These are phyloP conservation scores for Apus apus DNA, from an alignment of 2,113 vertebrate species.

Conservation along the genomic window DNA sequence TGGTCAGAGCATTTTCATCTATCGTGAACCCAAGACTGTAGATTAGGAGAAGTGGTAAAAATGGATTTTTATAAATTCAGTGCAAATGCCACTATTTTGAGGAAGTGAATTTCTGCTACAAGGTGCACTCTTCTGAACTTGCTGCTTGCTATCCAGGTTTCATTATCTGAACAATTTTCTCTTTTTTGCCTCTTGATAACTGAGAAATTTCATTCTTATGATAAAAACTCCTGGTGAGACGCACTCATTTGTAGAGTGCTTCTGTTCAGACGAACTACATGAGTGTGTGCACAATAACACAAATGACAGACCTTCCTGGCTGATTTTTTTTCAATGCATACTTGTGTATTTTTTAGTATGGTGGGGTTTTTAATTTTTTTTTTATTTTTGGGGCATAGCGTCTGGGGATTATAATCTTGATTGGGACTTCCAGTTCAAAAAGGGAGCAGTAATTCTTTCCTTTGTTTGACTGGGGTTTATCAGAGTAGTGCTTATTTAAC, in stretches of 20 bases:
- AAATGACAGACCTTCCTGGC: neutral
- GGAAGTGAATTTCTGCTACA: constrained; percentile 51
- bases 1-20: constrained; percentile 39
- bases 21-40: neutral
- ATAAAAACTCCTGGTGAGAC: neutral
- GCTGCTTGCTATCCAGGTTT: constrained; percentile 34
- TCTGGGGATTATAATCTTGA: constrained; percentile 46
- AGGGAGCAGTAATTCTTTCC: constrained; percentile 46
- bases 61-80: constrained; percentile 48
- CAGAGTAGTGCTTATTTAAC: constrained; percentile 41
- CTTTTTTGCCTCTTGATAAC: neutral
- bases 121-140: neutral
- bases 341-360: neutral
- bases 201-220: constrained; percentile 1
- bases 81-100: constrained; percentile 32
- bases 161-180: neutral
- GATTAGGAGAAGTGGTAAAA: constrained; percentile 56
- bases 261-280: neutral
- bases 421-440: constrained; percentile 46
- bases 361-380: neutral
- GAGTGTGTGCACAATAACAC: neutral
- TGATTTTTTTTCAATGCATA: neutral
- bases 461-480: constrained; percentile 41
- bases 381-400: neutral
- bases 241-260: neutral